phyloP scores from a whole-genome alignment of 2,888 invertebrate species.

The Metacarcinus magister region DNA sequence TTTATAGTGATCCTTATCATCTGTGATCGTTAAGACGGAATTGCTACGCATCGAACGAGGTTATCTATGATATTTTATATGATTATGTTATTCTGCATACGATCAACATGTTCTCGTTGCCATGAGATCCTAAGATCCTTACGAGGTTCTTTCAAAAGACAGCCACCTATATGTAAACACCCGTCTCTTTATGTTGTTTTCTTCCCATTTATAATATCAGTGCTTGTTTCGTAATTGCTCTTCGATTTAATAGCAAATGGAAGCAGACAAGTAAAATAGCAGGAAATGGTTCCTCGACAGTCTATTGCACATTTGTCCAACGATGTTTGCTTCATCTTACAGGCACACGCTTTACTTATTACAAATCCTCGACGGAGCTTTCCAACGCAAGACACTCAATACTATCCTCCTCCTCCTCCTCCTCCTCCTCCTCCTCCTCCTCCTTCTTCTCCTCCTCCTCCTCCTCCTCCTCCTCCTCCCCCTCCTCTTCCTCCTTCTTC shows the following conservation, averaged over 20 bases:
- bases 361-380: background rate
- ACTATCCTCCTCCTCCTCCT: background rate
- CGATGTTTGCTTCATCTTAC: slow-evolving; percentile 5
- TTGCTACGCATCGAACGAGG: slow-evolving; percentile 63
- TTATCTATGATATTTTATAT: slow-evolving; percentile 59
- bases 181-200: background rate
- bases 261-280: background rate
- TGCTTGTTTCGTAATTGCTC: background rate
- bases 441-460: background rate
- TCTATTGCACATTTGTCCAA: background rate
- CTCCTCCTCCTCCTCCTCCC: background rate
- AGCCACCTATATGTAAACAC: background rate
- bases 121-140: background rate
- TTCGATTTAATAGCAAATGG: background rate
- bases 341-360: background rate
- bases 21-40: slow-evolving; percentile 79
- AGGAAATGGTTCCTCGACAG: background rate
- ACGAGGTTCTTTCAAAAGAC: background rate
- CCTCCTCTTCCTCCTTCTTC: background rate
- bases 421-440: slow-evolving; percentile 6
- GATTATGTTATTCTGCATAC: slow-evolving; percentile 54
- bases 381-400: background rate
- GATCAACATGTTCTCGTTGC: background rate
- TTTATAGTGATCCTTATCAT: slow-evolving; percentile 81
- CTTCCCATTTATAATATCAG: background rate